Evolutionary conservation across 2,113 vertebrate genomes (phyloP), one percentile per base, ranked within the genome.

Genomic region (Aptenodytes patagonicus): DNA sequence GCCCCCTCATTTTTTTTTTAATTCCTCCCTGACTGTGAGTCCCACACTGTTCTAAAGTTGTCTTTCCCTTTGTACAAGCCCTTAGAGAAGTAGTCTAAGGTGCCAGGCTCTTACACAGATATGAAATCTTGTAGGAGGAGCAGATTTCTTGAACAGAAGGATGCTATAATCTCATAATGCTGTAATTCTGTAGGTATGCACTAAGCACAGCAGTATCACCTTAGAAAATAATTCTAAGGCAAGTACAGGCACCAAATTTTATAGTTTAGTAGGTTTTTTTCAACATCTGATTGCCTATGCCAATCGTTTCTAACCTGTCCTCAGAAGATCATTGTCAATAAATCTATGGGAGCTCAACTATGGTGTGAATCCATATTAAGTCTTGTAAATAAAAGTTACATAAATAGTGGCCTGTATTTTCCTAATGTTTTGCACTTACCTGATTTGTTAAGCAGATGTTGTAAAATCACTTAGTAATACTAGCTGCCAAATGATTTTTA

Each of bases 1-100:
- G 0, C 1, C 3, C 1, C 2, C 2, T 6, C 13, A 22, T 7
- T 32, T 9, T 38, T 52, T 71, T 44, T 70, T 68, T 11, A 51
- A 34, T 82, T 25, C 5, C 9, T 68, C 6, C 31, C 25, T 61
- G 31, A 61, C 11, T 64, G 29, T 61, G 36, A 70, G 4, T 0
- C 1, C 16, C 34, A 42, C 3, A 4, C 13, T 69, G 9, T 52
- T 31, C 28, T 66, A 13, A 82, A 80, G 46, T 22, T 60, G 20
- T 61, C 4, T 31, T 18, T 66, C 15, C 24, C 19, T 81, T 88
- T 71, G 10, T 38, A 47, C 20, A 29, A 13, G 18, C 21, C 34
- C 26, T 77, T 57, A 26, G 15, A 65, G 13, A 68, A 49, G 6
- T 3, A 58, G n/a, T 46, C 3, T 28, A 19, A 57, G 14, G 52